Base-by-base conservation (phyloP, 2,113 vertebrate genomes). In the Xenopus tropicalis region DNA sequence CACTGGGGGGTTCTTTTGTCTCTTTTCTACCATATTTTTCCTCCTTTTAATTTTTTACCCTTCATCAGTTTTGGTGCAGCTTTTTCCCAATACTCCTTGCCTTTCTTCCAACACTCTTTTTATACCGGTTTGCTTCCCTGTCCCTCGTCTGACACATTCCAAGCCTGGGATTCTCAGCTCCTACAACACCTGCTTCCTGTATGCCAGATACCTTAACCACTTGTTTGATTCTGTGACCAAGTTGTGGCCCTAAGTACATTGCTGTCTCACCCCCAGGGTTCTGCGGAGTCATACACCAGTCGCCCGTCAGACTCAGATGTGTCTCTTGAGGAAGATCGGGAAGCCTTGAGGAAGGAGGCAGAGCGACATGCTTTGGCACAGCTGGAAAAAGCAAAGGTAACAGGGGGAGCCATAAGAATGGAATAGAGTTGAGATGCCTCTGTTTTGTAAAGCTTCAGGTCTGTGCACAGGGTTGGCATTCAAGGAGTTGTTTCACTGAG, bases 371-470 rank as follows among this genome's bases (percentile, higher is more conserved):
- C 97, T 5, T 85, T 98, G 76, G 96, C 97, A 1, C 96, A 97
- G 69, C 95, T 98, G 0, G 97, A 98, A 86, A 98, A 98, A 86
- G 97, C 97, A 80, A 98, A 98, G 94, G 97, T 98, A 81, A 88
- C 88, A 13, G 8, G 3, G 6, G 3, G 16, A 3, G 25, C 13
- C 3, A 44, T 24, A 22, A 3, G 16, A 7, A 22, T n/a, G n/a
- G n/a, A 14, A 11, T 46, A 5, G 16, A 19, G 12, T 13, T 12
- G 12, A 46, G 2, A 19, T 17, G 46, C 46, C 11, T 48, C 14
- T 48, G 14, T 48, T 48, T 14, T 42, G 20, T 25, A n/a, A 12
- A 24, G 11, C 21, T 37, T 8, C 42, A 37, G 5, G 17, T 17
- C 19, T 21, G 43, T 44, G 7, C 43, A 44, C 6, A 6, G 13